Conservation (phyloP, 37 sponge, comb jelly and placozoan genomes). For the Oscarella lobularis region DNA sequence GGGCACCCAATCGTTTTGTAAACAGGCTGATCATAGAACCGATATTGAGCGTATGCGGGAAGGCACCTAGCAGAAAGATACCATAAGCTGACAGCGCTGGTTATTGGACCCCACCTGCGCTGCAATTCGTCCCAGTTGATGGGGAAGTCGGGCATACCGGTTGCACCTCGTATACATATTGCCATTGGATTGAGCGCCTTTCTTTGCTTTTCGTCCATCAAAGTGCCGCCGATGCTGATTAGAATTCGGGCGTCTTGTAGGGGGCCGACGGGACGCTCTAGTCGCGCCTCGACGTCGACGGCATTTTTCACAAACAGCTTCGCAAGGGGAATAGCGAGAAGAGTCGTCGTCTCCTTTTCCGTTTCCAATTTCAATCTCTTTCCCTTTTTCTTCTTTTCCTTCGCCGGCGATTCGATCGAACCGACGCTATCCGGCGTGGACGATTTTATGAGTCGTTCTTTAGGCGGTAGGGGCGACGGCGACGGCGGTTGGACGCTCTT, state of each 20-base stretch:
- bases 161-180: slow-evolving; percentile 37
- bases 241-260: slow-evolving; percentile 28
- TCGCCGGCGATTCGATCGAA: background rate
- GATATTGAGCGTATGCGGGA: slow-evolving; percentile 56
- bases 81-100: too few relatives aligned
- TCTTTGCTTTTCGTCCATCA: slow-evolving; percentile 44
- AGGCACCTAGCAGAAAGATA: too few relatives aligned
- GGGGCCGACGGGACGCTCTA: background rate
- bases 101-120: slow-evolving; percentile 29
- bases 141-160: slow-evolving; percentile 31
- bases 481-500: background rate
- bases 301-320: slow-evolving; percentile 38
- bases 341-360: slow-evolving; percentile 21
- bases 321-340: slow-evolving; percentile 35
- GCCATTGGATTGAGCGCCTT: slow-evolving; percentile 61
- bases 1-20: slow-evolving; percentile 21
- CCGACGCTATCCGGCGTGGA: background rate
- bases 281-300: background rate
- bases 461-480: background rate
- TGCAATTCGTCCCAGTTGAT: slow-evolving; percentile 14
- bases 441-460: background rate
- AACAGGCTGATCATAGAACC: slow-evolving; percentile 23
- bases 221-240: slow-evolving; percentile 19
- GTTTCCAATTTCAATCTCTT: background rate
- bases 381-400: background rate